Base-by-base conservation (phyloP, 2,113 vertebrate genomes). In the Zeus faber region DNA sequence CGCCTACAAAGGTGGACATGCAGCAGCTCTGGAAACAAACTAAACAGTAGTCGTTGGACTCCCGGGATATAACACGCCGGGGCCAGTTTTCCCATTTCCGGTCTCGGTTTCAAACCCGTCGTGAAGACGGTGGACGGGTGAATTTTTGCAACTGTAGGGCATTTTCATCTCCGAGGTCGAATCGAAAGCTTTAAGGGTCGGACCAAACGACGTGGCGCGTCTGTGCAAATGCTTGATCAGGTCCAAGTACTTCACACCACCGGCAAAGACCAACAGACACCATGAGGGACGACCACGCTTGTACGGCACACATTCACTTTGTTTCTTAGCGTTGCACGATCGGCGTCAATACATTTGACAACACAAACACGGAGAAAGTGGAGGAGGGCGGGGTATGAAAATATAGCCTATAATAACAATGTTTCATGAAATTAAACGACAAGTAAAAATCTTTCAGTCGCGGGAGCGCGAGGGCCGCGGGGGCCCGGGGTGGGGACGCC, bases 391-490 rank as follows among this genome's bases (percentile, higher is more conserved):
- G 64, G 68, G 66, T 18, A 71, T 67, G 22, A 70, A 59, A 66
- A 57, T 4, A 60, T 27, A 82, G 66, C 40, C 70, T 37, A 68
- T 26, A 37, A 29, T 25, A 60, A 76, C 37, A 47, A 37, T 37
- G 33, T 37, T 31, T 64, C 67, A 40, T 61, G 52, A 65, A 64
- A 45, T 66, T 56, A 53, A 74, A 70, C 56, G 58, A 74, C 76
- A 76, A 62, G 33, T 37, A n/a, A 14, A 67, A 69, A 76, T 81
- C 62, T 40, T 72, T 70, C 54, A 31, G 58, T 54, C 47, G 14
- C 65, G 26, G 27, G 47, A 64, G 57, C 47, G 14, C 65, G 26
- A 29, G 47, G 66, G 57, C 53, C 27, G 33, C 52, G 24, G 39
- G 49, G 50, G 56, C 59, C 68, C 69, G 24, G 66, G 48, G 3